Evolutionary conservation across 2,888 invertebrate species (phyloP).

Genomic region (Tachystola acroxantha): DNA sequence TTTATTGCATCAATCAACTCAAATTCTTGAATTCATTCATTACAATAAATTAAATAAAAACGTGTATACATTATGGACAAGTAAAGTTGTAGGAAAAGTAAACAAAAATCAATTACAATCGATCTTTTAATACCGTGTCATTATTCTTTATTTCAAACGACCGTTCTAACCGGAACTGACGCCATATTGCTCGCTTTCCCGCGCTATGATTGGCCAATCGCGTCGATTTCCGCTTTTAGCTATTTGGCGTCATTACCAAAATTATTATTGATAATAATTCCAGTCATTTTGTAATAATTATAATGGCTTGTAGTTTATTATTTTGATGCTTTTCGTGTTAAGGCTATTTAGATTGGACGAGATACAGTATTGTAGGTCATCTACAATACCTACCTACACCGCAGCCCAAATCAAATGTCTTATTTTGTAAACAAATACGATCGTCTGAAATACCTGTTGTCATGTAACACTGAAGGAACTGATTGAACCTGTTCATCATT

Average conservation of each 20-base stretch:
- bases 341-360: neutral
- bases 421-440: too few relatives aligned
- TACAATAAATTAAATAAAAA: too few relatives aligned
- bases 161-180: constrained; percentile 42
- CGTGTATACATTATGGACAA: too few relatives aligned
- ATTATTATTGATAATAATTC: constrained; percentile 18
- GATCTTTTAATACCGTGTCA: constrained; percentile 36
- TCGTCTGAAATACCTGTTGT: too few relatives aligned
- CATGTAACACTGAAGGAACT: too few relatives aligned
- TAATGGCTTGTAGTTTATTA: constrained; percentile 4
- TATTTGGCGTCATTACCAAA: constrained; percentile 5
- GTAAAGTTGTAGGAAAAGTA: too few relatives aligned
- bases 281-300: constrained; percentile 10
- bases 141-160: constrained; percentile 42
- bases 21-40: too few relatives aligned
- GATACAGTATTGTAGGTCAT: neutral
- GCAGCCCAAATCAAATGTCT: too few relatives aligned
- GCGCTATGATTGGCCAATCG: constrained; percentile 52
- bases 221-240: constrained; percentile 50
- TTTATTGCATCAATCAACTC: too few relatives aligned
- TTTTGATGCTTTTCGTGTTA: neutral
- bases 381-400: too few relatives aligned
- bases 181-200: constrained; percentile 65
- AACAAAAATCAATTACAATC: constrained; percentile 28
- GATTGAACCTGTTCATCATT: too few relatives aligned